Conservation (phyloP, 2,113 vertebrate genomes). For the Phylloscopus whistleri region DNA sequence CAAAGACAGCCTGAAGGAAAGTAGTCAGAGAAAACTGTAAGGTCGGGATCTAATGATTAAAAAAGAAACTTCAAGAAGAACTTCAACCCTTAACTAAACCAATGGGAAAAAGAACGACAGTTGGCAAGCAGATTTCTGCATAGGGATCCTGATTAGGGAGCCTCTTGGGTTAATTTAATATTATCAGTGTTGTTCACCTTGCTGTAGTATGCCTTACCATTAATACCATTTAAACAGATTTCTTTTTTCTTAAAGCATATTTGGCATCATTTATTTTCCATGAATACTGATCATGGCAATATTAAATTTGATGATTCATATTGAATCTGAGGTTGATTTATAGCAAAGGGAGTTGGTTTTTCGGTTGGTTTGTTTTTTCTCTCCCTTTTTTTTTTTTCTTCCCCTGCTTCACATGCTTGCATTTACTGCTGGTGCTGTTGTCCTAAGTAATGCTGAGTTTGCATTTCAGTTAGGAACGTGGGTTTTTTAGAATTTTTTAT, state of each 20-base stretch:
- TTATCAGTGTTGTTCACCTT: constrained; percentile 83
- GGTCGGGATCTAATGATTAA: constrained; percentile 90
- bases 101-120: constrained; percentile 83
- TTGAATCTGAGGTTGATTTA: constrained; percentile 64
- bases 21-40: constrained; percentile 84
- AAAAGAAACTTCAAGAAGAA: constrained; percentile 87
- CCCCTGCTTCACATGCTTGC: constrained; percentile 4
- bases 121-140: constrained; percentile 81
- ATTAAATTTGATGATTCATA: constrained; percentile 69
- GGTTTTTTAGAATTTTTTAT: constrained; percentile 29
- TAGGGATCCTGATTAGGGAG: constrained; percentile 77
- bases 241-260: constrained; percentile 72
- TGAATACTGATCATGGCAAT: constrained; percentile 69
- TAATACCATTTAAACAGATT: constrained; percentile 77
- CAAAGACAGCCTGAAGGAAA: constrained; percentile 86
- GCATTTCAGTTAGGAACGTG: not conserved
- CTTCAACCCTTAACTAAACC: constrained; percentile 85
- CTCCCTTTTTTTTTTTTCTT: not conserved
- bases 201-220: constrained; percentile 71
- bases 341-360: not conserved
- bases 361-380: not conserved
- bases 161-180: constrained; percentile 84
- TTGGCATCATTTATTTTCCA: constrained; percentile 73
- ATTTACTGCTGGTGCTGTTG: constrained; percentile 5
- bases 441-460: constrained; percentile 11